A percentile compares a stretch with the other conserved stretches of the same genome.
Evolutionary conservation across 2,888 invertebrate genomes (phyloP).

Genomic region (Smittia aterrima): DNA sequence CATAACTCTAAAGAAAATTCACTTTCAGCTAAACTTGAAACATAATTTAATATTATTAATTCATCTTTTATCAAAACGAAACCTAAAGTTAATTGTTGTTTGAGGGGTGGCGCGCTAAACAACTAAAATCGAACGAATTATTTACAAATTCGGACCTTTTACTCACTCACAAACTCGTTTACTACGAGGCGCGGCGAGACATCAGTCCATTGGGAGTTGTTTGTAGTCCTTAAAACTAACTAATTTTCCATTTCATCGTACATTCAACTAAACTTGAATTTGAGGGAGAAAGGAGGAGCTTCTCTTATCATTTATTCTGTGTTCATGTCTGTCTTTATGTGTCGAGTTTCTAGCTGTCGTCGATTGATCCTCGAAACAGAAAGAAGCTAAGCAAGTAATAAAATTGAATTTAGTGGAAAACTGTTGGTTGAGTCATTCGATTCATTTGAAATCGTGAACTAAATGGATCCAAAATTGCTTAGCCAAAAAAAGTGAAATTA

Average conservation of each 20-base stretch:
- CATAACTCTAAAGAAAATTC: not conserved
- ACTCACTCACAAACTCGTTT: not conserved
- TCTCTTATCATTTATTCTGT: not conserved
- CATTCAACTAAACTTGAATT: constrained; percentile 9
- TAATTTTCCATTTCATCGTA: not conserved
- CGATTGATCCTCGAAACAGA: too few relatives aligned
- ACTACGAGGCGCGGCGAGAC: not conserved
- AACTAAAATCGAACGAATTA: constrained; percentile 40
- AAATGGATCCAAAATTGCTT: too few relatives aligned
- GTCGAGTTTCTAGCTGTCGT: too few relatives aligned
- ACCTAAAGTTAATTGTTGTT: constrained; percentile 28
- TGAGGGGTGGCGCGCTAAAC: constrained; percentile 22
- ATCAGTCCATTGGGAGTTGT: not conserved
- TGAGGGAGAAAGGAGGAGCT: not conserved
- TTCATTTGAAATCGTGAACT: too few relatives aligned
- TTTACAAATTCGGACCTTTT: constrained; percentile 25
- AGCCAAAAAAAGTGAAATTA: too few relatives aligned
- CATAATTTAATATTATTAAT: constrained; percentile 31
- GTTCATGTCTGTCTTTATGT: not conserved
- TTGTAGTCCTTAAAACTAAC: not conserved
- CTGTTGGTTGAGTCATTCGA: too few relatives aligned
- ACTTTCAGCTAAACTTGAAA: constrained; percentile 33
- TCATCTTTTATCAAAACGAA: constrained; percentile 17
- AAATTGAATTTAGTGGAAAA: too few relatives aligned
- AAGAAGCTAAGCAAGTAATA: too few relatives aligned